phyloP scores from a whole-genome alignment of 53 echinoderm and acorn worm genomes.

The Pentamera pediparva region DNA sequence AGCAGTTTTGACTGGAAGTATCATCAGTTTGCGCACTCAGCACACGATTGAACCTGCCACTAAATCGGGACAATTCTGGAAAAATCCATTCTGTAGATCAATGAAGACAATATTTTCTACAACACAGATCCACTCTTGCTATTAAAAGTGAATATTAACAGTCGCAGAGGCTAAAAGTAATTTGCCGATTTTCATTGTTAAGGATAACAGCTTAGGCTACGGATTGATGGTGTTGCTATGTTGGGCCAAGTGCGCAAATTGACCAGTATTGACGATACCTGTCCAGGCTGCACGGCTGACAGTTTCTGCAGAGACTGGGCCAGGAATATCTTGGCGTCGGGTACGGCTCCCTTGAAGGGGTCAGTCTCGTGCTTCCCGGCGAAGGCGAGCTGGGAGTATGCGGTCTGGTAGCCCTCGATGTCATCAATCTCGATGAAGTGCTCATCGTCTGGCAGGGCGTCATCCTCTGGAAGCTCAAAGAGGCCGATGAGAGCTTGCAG shows the following conservation, averaged over 20 bases:
- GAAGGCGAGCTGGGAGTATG: constrained; percentile 84
- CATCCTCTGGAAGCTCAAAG: constrained; percentile 89
- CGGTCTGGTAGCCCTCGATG: constrained; percentile 85
- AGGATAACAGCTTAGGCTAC: too few relatives aligned
- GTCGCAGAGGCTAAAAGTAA: too few relatives aligned
- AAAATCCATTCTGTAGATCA: too few relatives aligned
- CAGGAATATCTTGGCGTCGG: constrained; percentile 68
- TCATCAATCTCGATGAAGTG: constrained; percentile 99
- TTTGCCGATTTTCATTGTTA: too few relatives aligned
- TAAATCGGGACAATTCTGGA: too few relatives aligned
- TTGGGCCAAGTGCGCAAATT: too few relatives aligned
- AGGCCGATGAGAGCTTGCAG: constrained; percentile 85
- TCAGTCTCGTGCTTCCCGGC: constrained; percentile 79
- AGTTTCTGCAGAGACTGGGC: constrained; percentile 76
- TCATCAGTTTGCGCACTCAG: background rate
- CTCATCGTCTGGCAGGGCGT: constrained; percentile 83
- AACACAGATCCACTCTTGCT: too few relatives aligned
- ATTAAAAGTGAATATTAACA: too few relatives aligned
- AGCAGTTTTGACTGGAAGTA: background rate
- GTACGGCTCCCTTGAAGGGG: constrained; percentile 66
- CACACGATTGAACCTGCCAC: too few relatives aligned
- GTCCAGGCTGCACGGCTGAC: constrained; percentile 62
- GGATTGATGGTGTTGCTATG: too few relatives aligned
- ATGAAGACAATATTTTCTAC: too few relatives aligned
- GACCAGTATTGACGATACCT: too few relatives aligned